phyloP scores from a whole-genome alignment of 2,113 vertebrate genomes.

The Desmodus rotundus region DNA sequence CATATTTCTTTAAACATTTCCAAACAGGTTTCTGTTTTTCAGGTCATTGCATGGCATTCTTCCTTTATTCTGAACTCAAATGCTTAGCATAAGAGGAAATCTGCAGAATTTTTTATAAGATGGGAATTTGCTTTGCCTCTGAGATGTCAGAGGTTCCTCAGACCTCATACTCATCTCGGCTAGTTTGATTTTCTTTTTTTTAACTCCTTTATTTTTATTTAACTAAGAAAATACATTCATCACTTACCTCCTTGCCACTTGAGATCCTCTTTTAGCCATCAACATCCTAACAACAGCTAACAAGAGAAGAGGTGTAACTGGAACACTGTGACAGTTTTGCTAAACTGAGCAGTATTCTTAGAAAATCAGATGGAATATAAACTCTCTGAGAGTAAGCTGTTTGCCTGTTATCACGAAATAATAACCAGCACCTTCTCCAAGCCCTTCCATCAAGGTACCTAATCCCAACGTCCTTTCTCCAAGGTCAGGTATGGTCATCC shows the following conservation, averaged over 20 bases:
- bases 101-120: not conserved
- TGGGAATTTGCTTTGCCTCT: not conserved
- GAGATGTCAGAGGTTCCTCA: not conserved
- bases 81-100: not conserved
- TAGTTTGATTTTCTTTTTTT: not conserved
- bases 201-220: not conserved
- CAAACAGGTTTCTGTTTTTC: not conserved
- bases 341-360: not conserved
- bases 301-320: not conserved
- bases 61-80: not conserved
- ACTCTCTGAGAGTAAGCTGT: not conserved
- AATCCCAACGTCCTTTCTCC: not conserved
- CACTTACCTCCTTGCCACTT: not conserved
- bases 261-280: not conserved
- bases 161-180: not conserved
- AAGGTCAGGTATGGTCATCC: not conserved
- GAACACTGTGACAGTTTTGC: not conserved
- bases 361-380: not conserved
- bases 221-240: not conserved
- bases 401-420: not conserved
- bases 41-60: not conserved
- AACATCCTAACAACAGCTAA: not conserved
- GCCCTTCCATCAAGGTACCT: not conserved
- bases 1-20: not conserved
- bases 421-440: not conserved